Percentiles rank a stretch among this genome's conserved stretches.
Conservation (phyloP, 2,797 vertebrate species). For the Sebastes goodei region DNA sequence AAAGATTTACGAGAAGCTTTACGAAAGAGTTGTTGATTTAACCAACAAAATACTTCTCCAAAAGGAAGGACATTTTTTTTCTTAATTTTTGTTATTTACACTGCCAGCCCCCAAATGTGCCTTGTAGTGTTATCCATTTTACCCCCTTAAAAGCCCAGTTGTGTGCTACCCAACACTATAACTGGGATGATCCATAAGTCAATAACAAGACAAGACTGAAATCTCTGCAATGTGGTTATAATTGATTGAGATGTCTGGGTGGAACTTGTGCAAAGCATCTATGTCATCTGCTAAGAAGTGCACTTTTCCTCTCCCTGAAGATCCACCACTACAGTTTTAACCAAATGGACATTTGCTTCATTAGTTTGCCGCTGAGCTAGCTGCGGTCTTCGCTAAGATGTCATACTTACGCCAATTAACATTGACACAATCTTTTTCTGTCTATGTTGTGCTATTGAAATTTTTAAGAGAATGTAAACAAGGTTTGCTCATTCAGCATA, state of each 20-base stretch:
- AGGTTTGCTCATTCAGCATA: conserved; percentile 70
- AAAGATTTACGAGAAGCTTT: conserved; percentile 77
- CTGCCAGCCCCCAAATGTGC: conserved; percentile 55
- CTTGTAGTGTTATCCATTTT: conserved; percentile 73
- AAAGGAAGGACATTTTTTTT: conserved; percentile 53
- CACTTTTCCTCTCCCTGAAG: conserved; percentile 86
- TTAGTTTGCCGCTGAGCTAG: conserved; percentile 80
- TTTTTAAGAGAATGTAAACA: conserved; percentile 69
- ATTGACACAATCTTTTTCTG: conserved; percentile 72
- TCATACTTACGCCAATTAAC: conserved; percentile 76
- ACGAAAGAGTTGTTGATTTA: conserved; percentile 62
- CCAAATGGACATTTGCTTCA: conserved; percentile 84
- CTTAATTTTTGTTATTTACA: conserved; percentile 64
- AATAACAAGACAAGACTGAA: conserved; percentile 88
- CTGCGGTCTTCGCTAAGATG: conserved; percentile 68
- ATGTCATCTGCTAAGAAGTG: conserved; percentile 89
- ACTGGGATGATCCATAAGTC: conserved; percentile 84
- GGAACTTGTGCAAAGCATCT: conserved; percentile 86
- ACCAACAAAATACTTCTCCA: conserved; percentile 58
- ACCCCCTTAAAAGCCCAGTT: conserved; percentile 78
- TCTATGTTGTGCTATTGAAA: conserved; percentile 69
- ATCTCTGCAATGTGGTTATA: conserved; percentile 91
- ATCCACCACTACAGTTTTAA: conserved; percentile 82
- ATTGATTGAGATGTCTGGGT: conserved; percentile 90
- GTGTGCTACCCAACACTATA: conserved; percentile 83